Evolutionary conservation across 2,797 vertebrate genomes (phyloP).

Genomic region (Molothrus ater): DNA sequence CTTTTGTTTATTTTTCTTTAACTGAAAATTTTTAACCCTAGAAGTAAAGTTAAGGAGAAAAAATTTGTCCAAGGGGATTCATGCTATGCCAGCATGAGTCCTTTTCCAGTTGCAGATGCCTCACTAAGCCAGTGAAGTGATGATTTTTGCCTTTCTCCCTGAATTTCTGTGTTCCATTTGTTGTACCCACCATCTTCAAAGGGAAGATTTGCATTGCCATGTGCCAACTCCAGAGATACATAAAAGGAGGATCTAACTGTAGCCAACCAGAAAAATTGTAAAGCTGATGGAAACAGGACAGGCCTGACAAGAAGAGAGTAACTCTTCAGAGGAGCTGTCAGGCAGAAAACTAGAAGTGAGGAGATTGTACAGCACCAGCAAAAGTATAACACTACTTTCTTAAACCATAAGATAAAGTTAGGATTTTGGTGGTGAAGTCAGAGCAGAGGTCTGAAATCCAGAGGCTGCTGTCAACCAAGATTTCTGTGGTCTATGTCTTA

Average conservation of each 20-base stretch:
- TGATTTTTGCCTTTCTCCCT: not conserved
- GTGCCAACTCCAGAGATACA: not conserved
- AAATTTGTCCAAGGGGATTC: not conserved
- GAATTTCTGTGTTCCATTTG: not conserved
- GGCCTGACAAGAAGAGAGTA: not conserved
- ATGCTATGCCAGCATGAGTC: accelerated
- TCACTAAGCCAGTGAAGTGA: not conserved
- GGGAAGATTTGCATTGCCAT: not conserved
- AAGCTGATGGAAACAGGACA: not conserved
- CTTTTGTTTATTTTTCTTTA: slow-evolving; percentile 39
- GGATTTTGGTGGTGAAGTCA: not conserved
- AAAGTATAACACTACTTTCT: not conserved
- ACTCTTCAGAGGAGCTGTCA: not conserved
- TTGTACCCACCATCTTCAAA: not conserved
- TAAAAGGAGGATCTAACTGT: not conserved
- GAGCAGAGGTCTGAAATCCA: not conserved
- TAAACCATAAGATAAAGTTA: not conserved
- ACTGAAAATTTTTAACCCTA: not conserved
- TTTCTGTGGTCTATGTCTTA: not conserved
- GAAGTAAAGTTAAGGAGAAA: not conserved
- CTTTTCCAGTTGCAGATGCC: not conserved
- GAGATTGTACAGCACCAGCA: not conserved
- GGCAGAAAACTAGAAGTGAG: not conserved
- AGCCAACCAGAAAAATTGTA: not conserved
- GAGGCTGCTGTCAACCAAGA: not conserved